Evolutionary conservation across 1,140 invertebrate genomes (phyloP).

Genomic region (Dinothrombium tinctorium): DNA sequence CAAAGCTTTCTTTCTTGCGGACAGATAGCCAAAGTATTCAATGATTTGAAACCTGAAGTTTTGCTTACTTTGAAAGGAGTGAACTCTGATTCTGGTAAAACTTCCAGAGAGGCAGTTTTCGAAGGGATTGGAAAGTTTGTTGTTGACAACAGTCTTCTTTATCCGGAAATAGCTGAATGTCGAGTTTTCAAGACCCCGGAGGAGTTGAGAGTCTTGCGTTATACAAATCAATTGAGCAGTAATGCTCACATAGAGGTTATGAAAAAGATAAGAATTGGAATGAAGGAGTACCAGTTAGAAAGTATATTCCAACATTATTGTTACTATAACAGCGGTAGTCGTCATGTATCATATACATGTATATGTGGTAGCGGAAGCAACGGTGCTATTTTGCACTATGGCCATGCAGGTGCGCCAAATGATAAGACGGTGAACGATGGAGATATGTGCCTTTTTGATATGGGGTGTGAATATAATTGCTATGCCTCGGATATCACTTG

Average conservation of each 20-base stretch:
- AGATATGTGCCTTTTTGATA: constrained; percentile 88
- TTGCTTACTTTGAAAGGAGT: constrained; percentile 38
- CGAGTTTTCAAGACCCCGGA: constrained; percentile 66
- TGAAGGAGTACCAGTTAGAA: constrained; percentile 80
- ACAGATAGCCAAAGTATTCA: constrained; percentile 29
- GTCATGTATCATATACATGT: constrained; percentile 73
- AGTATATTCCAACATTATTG: constrained; percentile 53
- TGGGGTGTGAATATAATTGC: constrained; percentile 92
- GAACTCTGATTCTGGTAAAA: constrained; percentile 65
- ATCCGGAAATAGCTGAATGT: constrained; percentile 51
- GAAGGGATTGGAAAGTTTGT: constrained; percentile 54
- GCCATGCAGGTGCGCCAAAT: constrained; percentile 85
- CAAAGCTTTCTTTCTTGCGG: not conserved
- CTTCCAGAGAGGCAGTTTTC: constrained; percentile 46
- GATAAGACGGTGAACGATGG: constrained; percentile 48
- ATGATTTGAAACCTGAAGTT: constrained; percentile 23
- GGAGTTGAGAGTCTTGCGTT: constrained; percentile 73
- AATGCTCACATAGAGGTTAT: constrained; percentile 73
- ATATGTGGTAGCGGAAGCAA: constrained; percentile 80
- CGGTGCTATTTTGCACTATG: constrained; percentile 77
- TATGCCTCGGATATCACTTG: constrained; percentile 94
- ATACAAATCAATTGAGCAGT: constrained; percentile 66
- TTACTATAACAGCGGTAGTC: constrained; percentile 42
- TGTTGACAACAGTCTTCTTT: constrained; percentile 42
- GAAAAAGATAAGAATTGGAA: constrained; percentile 39